Conservation (phyloP, 2,797 vertebrate genomes). For the Rhabdophis nuchalis region DNA sequence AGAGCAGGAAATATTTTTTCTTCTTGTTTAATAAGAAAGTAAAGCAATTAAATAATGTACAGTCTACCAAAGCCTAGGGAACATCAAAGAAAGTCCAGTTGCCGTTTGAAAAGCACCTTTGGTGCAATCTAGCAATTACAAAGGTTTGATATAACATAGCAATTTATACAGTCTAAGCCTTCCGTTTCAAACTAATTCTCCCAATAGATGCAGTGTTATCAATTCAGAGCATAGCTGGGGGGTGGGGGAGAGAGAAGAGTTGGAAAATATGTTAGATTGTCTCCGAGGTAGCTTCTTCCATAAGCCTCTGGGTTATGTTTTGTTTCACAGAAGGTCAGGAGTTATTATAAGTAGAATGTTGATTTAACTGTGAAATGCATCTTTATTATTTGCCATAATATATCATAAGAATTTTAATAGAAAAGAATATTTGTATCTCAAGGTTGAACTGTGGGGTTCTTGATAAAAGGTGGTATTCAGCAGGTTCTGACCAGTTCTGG, state of each 20-base stretch:
- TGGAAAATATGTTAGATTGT: neutral
- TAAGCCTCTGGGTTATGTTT: neutral
- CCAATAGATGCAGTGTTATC: neutral
- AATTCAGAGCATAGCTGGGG: neutral
- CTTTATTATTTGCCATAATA: neutral
- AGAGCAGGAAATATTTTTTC: neutral
- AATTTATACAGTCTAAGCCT: neutral
- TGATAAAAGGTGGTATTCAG: no score
- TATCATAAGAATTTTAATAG: neutral
- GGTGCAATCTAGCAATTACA: neutral
- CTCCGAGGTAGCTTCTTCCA: neutral
- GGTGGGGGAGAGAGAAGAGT: neutral
- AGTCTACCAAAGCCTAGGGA: neutral
- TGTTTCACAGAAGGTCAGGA: neutral
- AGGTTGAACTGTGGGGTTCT: neutral
- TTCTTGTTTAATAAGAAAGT: neutral
- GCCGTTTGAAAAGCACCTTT: no score
- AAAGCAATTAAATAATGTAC: neutral
- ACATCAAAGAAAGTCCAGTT: no score
- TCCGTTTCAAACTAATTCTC: neutral
- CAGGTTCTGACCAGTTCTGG: no score
- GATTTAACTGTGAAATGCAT: neutral
- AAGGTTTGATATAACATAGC: neutral
- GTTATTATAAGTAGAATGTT: neutral
- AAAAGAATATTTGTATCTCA: neutral